Evolutionary conservation across 2,797 vertebrate genomes (phyloP).

Genomic region (Clarias laeviceps): DNA sequence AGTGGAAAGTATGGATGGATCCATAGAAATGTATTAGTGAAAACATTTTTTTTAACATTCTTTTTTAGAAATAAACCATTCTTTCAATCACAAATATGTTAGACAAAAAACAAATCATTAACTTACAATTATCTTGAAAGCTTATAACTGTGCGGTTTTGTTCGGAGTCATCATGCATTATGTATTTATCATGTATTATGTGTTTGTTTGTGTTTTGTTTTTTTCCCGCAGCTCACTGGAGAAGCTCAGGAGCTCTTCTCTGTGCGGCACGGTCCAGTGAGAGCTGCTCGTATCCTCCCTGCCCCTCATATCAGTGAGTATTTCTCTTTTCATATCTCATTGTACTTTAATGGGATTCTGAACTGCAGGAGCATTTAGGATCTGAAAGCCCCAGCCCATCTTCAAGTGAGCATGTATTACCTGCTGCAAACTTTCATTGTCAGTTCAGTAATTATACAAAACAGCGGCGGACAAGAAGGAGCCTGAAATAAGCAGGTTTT

Average conservation of each 20-base stretch:
- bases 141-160: background rate
- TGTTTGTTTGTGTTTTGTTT: constrained; percentile 21
- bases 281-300: constrained; percentile 88
- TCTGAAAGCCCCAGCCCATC: background rate
- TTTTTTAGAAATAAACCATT: background rate
- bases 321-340: background rate
- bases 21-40: background rate
- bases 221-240: constrained; percentile 82
- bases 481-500: background rate
- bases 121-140: background rate
- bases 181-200: background rate
- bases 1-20: background rate
- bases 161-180: background rate
- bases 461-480: background rate
- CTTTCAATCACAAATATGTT: background rate
- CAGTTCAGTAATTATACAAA: background rate
- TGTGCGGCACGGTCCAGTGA: constrained; percentile 89
- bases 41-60: background rate
- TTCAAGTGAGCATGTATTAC: background rate
- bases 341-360: background rate
- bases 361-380: background rate
- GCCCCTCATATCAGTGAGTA: constrained; percentile 93
- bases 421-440: background rate
- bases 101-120: background rate
- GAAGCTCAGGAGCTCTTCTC: constrained; percentile 98